Percentiles rank a stretch among this genome's conserved stretches.
These are phyloP conservation scores for Drosophila engyochracea DNA, from an alignment of 2,888 invertebrate species.

Conservation along the genomic window DNA sequence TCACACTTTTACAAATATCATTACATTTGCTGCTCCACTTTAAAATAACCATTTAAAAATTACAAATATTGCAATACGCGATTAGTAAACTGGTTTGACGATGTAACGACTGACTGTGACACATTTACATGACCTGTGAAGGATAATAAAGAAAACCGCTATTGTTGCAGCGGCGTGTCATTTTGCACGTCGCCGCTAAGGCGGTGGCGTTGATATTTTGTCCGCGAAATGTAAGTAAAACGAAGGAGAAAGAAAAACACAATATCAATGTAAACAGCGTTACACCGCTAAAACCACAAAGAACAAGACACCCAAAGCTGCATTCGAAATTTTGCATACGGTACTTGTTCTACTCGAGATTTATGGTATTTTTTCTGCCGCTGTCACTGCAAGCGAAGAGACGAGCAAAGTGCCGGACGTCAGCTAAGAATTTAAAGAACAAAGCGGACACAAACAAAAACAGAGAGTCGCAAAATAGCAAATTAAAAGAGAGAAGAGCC, in stretches of 20 bases:
- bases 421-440: slow-evolving; percentile 35
- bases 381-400: slow-evolving; percentile 6
- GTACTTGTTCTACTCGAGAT: background rate
- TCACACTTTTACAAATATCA: slow-evolving; percentile 12
- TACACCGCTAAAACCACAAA: background rate
- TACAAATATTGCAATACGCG: background rate
- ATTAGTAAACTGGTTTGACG: background rate
- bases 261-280: background rate
- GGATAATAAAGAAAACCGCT: background rate
- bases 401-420: background rate
- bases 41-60: background rate
- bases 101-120: background rate
- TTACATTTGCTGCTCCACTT: slow-evolving; percentile 1
- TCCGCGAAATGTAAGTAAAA: slow-evolving; percentile 41
- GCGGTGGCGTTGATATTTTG: slow-evolving; percentile 52
- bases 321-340: background rate
- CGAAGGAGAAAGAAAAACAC: background rate
- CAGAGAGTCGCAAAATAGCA: slow-evolving; percentile 25
- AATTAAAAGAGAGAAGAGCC: background rate
- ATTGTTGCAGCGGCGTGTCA: background rate
- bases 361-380: slow-evolving; percentile 8
- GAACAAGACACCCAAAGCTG: background rate
- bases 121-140: background rate
- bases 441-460: slow-evolving; percentile 61
- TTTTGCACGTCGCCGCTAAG: slow-evolving; percentile 49